A percentile compares a stretch with the other conserved stretches of the same genome.
Evolutionary conservation across 2,797 vertebrate species (phyloP).

Genomic region (Columba guinea): DNA sequence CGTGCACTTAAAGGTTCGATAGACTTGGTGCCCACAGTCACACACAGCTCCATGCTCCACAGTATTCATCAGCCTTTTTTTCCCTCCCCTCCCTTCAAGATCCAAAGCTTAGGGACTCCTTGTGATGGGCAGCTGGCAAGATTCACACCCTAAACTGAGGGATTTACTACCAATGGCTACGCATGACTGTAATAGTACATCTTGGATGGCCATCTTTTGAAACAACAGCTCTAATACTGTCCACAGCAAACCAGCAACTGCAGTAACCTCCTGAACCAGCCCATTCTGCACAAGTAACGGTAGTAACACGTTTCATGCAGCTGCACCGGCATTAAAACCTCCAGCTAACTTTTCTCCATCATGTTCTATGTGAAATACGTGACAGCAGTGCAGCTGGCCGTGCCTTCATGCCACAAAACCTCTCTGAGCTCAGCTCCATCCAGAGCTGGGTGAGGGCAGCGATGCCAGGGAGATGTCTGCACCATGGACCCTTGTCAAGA

Average conservation of each 20-base stretch:
- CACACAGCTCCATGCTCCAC: not conserved
- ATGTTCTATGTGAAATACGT: not conserved
- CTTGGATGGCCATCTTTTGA: not conserved
- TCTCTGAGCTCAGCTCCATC: not conserved
- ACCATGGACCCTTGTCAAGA: not conserved
- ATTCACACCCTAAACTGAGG: not conserved
- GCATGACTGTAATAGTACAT: not conserved
- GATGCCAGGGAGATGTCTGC: not conserved
- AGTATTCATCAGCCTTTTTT: not conserved
- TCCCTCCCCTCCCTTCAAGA: not conserved
- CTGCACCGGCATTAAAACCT: not conserved
- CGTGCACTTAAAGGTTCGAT: not conserved
- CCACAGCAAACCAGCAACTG: not conserved
- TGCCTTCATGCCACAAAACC: not conserved
- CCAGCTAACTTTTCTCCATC: not conserved
- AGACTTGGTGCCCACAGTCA: not conserved
- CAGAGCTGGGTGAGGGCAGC: not conserved
- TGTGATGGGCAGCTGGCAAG: not conserved
- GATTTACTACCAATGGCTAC: not conserved
- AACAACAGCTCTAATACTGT: not conserved
- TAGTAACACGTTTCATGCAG: not conserved
- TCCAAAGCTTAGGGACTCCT: not conserved
- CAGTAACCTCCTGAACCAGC: not conserved
- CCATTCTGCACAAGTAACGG: not conserved
- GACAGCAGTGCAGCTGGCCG: not conserved